Evolutionary conservation across 2,113 vertebrate genomes (phyloP), one percentile per base, ranked within the genome.

Genomic region (Coregonus clupeaformis): DNA sequence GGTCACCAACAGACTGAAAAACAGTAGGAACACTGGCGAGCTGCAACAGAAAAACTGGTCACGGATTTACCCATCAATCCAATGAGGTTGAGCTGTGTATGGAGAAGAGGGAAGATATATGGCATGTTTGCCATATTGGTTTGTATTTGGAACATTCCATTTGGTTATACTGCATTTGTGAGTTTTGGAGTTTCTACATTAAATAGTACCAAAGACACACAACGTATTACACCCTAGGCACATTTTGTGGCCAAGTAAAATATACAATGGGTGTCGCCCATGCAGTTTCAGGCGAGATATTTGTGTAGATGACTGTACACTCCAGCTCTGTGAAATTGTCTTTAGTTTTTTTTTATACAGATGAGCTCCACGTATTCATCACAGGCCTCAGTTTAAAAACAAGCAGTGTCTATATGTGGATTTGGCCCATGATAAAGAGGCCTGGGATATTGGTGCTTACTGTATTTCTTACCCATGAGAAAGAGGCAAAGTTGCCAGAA

Each of bases 1-100:
- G 94, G 93, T 94, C 95, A 97, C 95, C 95, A 95, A 95, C 94
- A 94, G 78, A 83, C 93, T 94, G 94, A 92, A 94, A 93, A 95
- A 94, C 94, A 95, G 94, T 94, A 94, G 94, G 93, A 94, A 87
- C 93, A 92, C 91, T 89, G 92, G 88, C 92, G 92, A 77, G 91
- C 89, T 94, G 90, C 91, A 85, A 90, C 92, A 92, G 94, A 92
- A 94, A 42, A 95, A 93, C 92, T 93, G 90, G 90, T 91, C 91
- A 89, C 89, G 91, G 92, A 95, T 94, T 94, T 93, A 94, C 92
- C 93, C 94, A 94, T 94, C 93, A 92, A 94, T 94, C 94, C 91
- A 86, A 80, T 90, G 91, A 94, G 94, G 94, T 94, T 92, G 91
- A 91, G 94, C 94, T 94, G 92, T 95, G 92, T 94, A 95, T 93